Percentiles rank a stretch among this genome's conserved stretches.
Conservation (phyloP, 1,140 invertebrate genomes). For the Bombus vancouverensis region DNA sequence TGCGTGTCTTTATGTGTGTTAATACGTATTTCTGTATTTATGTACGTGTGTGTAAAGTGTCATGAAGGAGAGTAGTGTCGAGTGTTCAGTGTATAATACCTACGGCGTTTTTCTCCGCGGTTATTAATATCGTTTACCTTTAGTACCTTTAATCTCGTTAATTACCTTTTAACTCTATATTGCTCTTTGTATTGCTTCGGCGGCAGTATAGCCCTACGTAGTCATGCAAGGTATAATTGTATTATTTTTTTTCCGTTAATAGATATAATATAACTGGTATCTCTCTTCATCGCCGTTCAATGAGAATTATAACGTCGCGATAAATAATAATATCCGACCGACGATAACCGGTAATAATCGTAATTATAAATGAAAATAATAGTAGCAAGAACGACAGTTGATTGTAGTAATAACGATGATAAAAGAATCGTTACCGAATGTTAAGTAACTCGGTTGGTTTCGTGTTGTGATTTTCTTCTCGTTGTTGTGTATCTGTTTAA, state of each 20-base stretch:
- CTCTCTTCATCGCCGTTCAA: constrained; percentile 12
- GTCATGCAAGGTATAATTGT: constrained; percentile 75
- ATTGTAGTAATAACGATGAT: constrained; percentile 29
- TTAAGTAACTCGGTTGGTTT: neutral
- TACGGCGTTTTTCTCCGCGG: constrained; percentile 45
- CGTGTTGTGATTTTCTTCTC: neutral
- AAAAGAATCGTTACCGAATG: neutral
- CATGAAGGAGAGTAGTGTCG: neutral
- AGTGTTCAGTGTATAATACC: neutral
- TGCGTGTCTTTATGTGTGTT: neutral
- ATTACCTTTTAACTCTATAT: constrained; percentile 77
- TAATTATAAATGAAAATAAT: neutral
- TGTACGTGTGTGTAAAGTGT: neutral
- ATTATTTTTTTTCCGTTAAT: constrained; percentile 52
- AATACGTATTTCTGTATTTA: neutral
- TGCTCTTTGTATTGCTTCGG: constrained; percentile 81
- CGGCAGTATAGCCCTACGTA: constrained; percentile 77
- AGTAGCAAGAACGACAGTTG: neutral
- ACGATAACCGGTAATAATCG: constrained; percentile 24
- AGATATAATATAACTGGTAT: constrained; percentile 56
- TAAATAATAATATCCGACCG: neutral
- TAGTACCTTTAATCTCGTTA: constrained; percentile 67
- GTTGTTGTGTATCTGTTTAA: neutral
- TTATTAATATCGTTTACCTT: constrained; percentile 66
- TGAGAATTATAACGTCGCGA: neutral